phyloP scores from a whole-genome alignment of 2,888 invertebrate species.

The Trachelus tabidus region DNA sequence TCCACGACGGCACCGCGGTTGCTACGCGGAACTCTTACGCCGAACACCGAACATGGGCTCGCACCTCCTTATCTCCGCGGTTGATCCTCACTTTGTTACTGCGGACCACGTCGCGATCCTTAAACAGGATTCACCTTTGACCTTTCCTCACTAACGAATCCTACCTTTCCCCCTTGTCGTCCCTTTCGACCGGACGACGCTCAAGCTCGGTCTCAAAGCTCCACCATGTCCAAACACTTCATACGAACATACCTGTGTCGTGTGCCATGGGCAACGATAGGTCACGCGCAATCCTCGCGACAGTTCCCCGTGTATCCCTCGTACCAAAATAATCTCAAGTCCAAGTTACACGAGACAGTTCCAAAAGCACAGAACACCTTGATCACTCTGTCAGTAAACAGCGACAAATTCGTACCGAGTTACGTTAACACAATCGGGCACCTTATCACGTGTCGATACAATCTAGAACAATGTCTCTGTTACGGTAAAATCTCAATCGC shows the following conservation, averaged over 20 bases:
- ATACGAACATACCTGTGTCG: background rate
- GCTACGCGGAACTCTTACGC: slow-evolving; percentile 10
- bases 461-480: background rate
- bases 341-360: background rate
- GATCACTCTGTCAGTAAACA: background rate
- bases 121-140: background rate
- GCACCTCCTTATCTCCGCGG: background rate
- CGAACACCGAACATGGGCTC: slow-evolving; percentile 7
- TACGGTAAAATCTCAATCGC: background rate
- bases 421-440: background rate
- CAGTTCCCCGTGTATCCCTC: background rate
- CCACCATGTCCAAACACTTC: background rate
- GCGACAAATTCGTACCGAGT: background rate
- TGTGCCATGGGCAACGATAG: background rate
- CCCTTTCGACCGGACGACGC: background rate
- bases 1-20: slow-evolving; percentile 2
- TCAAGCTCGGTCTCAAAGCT: background rate
- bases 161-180: background rate
- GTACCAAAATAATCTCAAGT: background rate
- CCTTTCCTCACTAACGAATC: background rate
- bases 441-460: background rate
- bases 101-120: background rate
- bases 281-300: background rate
- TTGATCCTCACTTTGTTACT: background rate
- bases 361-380: background rate